Base-by-base conservation (phyloP, 2,797 vertebrate species). In the Heterohyrax brucei region DNA sequence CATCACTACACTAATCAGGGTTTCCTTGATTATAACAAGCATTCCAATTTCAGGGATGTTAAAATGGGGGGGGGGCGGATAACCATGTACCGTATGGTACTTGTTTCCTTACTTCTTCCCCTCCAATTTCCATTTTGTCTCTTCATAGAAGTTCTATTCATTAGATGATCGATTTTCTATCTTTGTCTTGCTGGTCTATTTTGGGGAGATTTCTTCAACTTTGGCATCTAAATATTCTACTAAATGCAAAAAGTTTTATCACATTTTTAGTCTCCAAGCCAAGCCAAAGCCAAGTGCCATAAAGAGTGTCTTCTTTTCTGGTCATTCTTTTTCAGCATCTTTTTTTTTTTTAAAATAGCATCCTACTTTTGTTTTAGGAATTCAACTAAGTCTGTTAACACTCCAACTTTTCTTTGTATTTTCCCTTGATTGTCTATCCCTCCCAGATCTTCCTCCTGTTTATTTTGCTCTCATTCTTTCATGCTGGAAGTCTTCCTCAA, bases 1-100 rank as follows among this genome's bases (percentile, higher is more conserved):
- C 39, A 39, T 39, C 39, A 39, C 39, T 39, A 39, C 39, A 39
- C 39, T 39, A 39, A 39, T 39, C 39, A 39, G 39, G 39, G 39
- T 39, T 39, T 39, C 39, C 39, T 39, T 39, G 22, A 76, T 59
- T 75, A 50, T 64, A 90, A 88, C 5, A 86, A 93, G 21, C 50
- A 89, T 56, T 95, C 26, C 78, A 28, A 91, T 59, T 91, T 91
- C 44, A 93, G 64, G 90, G 33, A 77, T 82, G 77, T 62, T 91
- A 86, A 82, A 62, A 89, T 79, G 76, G 78, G 33, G n/a, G 10
- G 39, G 39, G 39, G 39, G 26, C 24, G 39, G n/a, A 50, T 33
- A 68, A 6, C 70, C 44, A 72, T 16, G 24, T 84, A n/a, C 91
- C 56, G 93, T 85, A 66, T 18, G 14, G 28, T 26, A 30, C 75